Percentiles rank a stretch among this genome's conserved stretches.
These are phyloP conservation scores for Mormyrus lacerda DNA, from an alignment of 2,113 vertebrate species.

Conservation along the genomic window DNA sequence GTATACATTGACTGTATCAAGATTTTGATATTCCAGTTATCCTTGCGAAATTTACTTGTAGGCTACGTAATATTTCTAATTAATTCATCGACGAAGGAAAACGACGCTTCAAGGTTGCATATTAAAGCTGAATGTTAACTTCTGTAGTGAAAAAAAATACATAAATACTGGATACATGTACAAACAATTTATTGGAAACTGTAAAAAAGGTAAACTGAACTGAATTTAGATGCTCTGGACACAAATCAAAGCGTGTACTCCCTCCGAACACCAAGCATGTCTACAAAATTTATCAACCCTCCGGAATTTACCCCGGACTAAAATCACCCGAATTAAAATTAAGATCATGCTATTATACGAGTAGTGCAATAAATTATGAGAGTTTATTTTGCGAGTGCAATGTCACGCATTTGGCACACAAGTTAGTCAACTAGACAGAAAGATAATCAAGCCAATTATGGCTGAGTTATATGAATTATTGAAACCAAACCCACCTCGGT, in stretches of 20 bases:
- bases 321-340: not conserved
- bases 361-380: not conserved
- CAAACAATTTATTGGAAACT: not conserved
- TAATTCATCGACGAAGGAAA: not conserved
- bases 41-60: not conserved
- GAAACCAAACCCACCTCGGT: conserved; percentile 27
- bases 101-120: not conserved
- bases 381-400: not conserved
- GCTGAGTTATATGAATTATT: conserved; percentile 26
- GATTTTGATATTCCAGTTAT: not conserved
- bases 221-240: not conserved
- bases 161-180: not conserved
- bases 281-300: not conserved
- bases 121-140: not conserved
- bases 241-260: not conserved
- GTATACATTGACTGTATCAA: not conserved
- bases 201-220: not conserved
- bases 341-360: not conserved
- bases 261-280: not conserved
- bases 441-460: conserved; percentile 30
- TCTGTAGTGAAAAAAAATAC: not conserved
- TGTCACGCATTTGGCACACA: not conserved
- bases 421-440: not conserved
- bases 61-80: not conserved
- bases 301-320: not conserved